phyloP scores from a whole-genome alignment of 53 echinoderm and acorn worm genomes.

The Hippasteria phrygiana region DNA sequence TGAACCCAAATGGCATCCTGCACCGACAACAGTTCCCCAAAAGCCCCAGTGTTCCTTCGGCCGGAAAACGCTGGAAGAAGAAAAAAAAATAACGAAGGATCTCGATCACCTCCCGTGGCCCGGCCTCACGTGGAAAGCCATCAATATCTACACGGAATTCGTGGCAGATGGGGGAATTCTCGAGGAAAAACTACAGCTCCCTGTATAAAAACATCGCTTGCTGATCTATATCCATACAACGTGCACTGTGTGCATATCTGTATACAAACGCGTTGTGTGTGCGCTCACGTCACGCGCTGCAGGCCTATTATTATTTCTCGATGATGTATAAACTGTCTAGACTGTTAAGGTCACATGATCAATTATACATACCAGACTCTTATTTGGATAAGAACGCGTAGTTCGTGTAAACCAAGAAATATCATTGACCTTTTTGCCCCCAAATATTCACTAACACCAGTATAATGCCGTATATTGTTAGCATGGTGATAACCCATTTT shows the following conservation, averaged over 20 bases:
- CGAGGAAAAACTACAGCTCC: neutral
- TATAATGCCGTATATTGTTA: no score
- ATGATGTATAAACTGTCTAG: conserved; percentile 65
- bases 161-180: neutral
- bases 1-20: conserved; percentile 66
- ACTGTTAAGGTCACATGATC: conserved; percentile 54
- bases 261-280: no score
- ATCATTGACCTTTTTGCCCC: no score
- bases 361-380: conserved; percentile 53
- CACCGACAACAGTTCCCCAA: conserved; percentile 58
- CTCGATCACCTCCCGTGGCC: conserved; percentile 43
- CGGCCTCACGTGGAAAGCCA: conserved; percentile 43
- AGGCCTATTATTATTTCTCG: conserved; percentile 29
- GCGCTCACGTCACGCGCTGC: no score
- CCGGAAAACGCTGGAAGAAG: conserved; percentile 49
- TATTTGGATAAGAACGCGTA: neutral
- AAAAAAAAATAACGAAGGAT: neutral
- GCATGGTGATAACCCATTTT: no score
- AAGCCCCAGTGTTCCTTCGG: conserved; percentile 59
- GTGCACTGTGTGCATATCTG: neutral
- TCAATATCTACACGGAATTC: conserved; percentile 37
- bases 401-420: neutral
- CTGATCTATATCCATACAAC: neutral
- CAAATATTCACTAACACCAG: no score
- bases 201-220: neutral